Conservation (phyloP, 2,888 invertebrate genomes). For the Ecliptopera silaceata region DNA sequence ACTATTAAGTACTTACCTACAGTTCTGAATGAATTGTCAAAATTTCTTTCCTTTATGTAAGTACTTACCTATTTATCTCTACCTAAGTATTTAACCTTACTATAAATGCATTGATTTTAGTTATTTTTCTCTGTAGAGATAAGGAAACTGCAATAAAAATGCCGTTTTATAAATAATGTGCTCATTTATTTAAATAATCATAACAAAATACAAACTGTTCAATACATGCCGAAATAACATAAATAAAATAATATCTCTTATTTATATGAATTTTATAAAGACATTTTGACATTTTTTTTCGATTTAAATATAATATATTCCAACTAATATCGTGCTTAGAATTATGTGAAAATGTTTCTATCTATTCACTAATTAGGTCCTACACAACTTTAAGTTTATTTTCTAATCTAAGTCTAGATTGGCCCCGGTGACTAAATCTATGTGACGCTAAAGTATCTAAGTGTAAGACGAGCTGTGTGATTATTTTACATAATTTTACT, state of each 20-base stretch:
- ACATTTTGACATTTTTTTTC: too few relatives aligned
- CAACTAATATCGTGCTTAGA: slow-evolving; percentile 15
- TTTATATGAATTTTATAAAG: too few relatives aligned
- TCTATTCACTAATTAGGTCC: slow-evolving; percentile 23
- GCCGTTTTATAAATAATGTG: slow-evolving; percentile 45
- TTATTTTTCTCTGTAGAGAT: too few relatives aligned
- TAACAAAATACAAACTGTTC: neutral
- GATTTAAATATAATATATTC: slow-evolving; percentile 3
- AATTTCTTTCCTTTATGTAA: neutral
- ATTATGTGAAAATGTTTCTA: slow-evolving; percentile 41
- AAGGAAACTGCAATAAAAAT: slow-evolving; percentile 13
- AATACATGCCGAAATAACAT: too few relatives aligned
- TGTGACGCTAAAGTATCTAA: slow-evolving; percentile 39
- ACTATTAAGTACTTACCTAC: too few relatives aligned
- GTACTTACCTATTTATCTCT: neutral
- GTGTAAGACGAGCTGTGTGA: slow-evolving; percentile 2
- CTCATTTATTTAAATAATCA: slow-evolving; percentile 47
- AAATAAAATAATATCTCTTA: too few relatives aligned
- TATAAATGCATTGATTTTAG: too few relatives aligned
- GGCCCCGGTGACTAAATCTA: slow-evolving; percentile 70
- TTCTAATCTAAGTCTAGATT: slow-evolving; percentile 73
- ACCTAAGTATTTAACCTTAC: too few relatives aligned
- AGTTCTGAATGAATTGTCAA: too few relatives aligned
- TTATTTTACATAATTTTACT: too few relatives aligned
- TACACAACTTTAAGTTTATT: slow-evolving; percentile 25